Percentiles rank a stretch among this genome's conserved stretches.
Evolutionary conservation across 2,797 vertebrate species (phyloP).

Genomic region (Allobates femoralis): DNA sequence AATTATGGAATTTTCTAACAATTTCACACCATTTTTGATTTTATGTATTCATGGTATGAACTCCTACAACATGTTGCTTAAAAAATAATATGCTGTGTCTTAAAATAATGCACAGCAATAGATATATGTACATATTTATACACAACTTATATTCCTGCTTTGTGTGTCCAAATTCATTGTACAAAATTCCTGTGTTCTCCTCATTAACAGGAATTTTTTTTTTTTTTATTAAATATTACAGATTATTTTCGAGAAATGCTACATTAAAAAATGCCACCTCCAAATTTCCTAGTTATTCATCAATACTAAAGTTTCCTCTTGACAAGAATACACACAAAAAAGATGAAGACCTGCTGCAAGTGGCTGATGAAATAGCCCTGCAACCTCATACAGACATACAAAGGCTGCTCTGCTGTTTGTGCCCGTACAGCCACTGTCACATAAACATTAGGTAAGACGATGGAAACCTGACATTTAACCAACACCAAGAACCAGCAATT

Average conservation of each 20-base stretch:
- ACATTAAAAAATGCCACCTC: neutral
- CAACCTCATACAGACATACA: conserved; percentile 49
- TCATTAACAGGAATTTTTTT: neutral
- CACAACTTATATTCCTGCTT: neutral
- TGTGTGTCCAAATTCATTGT: too few relatives aligned
- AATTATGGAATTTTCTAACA: conserved; percentile 77
- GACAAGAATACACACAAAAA: neutral
- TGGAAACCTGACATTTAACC: neutral
- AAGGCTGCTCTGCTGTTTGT: conserved; percentile 56
- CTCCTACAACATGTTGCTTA: conserved; percentile 70
- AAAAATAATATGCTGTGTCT: conserved; percentile 52
- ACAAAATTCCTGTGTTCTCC: neutral
- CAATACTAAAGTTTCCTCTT: neutral
- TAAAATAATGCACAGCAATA: neutral
- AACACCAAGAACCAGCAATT: neutral
- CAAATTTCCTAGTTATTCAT: neutral
- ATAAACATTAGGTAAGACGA: conserved; percentile 16
- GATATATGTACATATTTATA: neutral
- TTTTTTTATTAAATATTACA: neutral
- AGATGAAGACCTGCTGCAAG: conserved; percentile 29
- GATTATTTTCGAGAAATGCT: neutral
- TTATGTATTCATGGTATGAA: conserved; percentile 69
- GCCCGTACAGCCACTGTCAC: conserved; percentile 64
- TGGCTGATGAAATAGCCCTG: conserved; percentile 63
- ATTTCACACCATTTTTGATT: conserved; percentile 70